Evolutionary conservation across 2,888 invertebrate species (phyloP), one percentile per base, ranked within the genome.

Genomic region (Cantharis nigra): DNA sequence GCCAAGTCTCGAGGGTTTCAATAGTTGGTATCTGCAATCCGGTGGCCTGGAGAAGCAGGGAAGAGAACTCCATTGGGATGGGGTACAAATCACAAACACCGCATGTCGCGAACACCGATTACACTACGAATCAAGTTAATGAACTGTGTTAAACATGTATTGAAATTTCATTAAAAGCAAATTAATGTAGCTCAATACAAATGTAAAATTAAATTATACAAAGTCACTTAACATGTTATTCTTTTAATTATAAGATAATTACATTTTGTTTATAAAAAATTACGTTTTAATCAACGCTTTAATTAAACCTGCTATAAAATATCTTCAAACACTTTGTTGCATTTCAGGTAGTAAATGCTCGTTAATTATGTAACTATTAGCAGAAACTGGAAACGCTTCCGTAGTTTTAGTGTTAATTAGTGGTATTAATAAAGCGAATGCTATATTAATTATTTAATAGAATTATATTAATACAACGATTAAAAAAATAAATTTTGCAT

Each of bases 21-120:
- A 78, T 78, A 80, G 78, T 78, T 70, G 72, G 78, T 77, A 76
- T 76, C 80, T 78, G 78, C 76, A 73, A 75, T 76, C 76, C 76
- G 79, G 79, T 79, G 79, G 78, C 79, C 78, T 62, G 75, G 75
- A 76, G 77, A 73, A 73, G 71, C 69, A 70, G 80, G 79, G 76
- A 76, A 23, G 71, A 28, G 28, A 74, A 76, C 72, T 69, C 80
- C 79, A 70, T 67, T 63, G 81, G 80, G 81, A 80, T 62, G 71
- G 70, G 75, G 73, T 78, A 78, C 80, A 80, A 78, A 79, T 80
- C 79, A 78, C 79, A 78, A 77, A 79, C 78, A 71, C 78, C 80
- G 78, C 78, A 80, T 80, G 80, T 80, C 80, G 78, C 80, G 75
- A 78, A 76, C 76, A 78, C 70, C 74, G 77, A 75, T 80, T 75